These are phyloP conservation scores for Burhinus bistriatus DNA, from an alignment of 2,113 vertebrate genomes.

Conservation along the genomic window DNA sequence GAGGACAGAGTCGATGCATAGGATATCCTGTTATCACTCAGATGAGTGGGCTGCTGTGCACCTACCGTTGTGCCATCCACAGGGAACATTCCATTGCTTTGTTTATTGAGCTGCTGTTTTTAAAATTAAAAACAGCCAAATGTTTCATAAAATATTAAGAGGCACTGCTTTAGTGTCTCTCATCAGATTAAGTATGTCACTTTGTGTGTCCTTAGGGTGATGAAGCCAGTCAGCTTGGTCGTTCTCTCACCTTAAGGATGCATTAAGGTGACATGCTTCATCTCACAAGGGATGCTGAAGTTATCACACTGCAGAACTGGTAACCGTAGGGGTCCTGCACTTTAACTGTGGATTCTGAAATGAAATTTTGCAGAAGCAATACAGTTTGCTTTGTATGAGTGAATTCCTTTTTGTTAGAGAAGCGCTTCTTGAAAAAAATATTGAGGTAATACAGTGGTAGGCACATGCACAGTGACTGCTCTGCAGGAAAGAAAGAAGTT, in stretches of 20 bases:
- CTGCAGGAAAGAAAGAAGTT: slow-evolving; percentile 45
- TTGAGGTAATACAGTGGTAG: slow-evolving; percentile 27
- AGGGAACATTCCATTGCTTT: neutral
- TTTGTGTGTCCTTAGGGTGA: slow-evolving; percentile 34
- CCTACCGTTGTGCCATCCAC: neutral
- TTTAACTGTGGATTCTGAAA: slow-evolving; percentile 39
- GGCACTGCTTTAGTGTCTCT: neutral
- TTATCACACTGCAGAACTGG: slow-evolving; percentile 13
- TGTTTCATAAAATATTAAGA: slow-evolving; percentile 56
- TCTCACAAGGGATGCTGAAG: slow-evolving; percentile 41
- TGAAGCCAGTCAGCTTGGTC: slow-evolving; percentile 1
- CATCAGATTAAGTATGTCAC: slow-evolving; percentile 44
- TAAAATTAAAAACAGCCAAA: slow-evolving; percentile 44
- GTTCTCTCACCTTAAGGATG: slow-evolving; percentile 46
- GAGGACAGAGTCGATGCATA: neutral
- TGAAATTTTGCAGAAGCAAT: slow-evolving; percentile 50
- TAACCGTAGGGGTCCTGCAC: slow-evolving; percentile 41
- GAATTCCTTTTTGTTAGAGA: slow-evolving; percentile 47
- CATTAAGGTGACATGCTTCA: slow-evolving; percentile 50
- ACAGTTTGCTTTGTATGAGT: slow-evolving; percentile 3
- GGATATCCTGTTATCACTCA: neutral
- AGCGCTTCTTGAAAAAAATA: neutral
- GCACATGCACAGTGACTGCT: neutral
- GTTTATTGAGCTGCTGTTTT: slow-evolving; percentile 35
- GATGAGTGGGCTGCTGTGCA: neutral